These are phyloP conservation scores for Heptranchias perlo DNA, from an alignment of 2,113 vertebrate species.

Conservation along the genomic window DNA sequence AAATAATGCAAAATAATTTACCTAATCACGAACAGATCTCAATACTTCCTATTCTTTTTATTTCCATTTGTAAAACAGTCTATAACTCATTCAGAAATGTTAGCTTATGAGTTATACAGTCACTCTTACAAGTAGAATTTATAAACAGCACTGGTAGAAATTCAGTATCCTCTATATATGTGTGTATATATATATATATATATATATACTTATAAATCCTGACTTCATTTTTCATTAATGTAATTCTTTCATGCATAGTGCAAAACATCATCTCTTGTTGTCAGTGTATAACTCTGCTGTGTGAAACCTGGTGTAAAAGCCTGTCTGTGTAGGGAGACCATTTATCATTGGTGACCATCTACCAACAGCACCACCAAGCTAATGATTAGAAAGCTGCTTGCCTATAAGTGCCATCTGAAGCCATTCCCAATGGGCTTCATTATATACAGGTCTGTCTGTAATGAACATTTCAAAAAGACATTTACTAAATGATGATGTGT, in stretches of 20 bases:
- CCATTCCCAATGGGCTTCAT: slow-evolving; percentile 11
- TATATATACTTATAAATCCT: background rate
- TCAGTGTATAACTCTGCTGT: background rate
- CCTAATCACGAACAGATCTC: too few relatives aligned
- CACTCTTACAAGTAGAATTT: background rate
- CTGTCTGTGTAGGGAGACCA: background rate
- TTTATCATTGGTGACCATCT: background rate
- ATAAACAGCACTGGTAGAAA: too few relatives aligned
- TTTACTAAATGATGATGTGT: slow-evolving; percentile 15
- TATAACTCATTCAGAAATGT: background rate
- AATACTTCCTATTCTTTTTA: background rate
- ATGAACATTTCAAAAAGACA: background rate
- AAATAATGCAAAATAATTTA: background rate
- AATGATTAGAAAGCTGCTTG: background rate
- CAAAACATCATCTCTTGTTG: background rate
- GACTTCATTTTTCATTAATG: background rate
- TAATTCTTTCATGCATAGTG: background rate
- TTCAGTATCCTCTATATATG: background rate
- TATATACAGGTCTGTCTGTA: background rate
- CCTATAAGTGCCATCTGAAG: background rate
- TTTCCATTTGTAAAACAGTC: background rate
- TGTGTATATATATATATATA: background rate
- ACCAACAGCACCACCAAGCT: background rate
- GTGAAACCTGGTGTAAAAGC: background rate
- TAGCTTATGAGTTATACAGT: background rate